These are phyloP conservation scores for Alentia gelatinosa DNA, from an alignment of 2,888 invertebrate species.

Conservation along the genomic window DNA sequence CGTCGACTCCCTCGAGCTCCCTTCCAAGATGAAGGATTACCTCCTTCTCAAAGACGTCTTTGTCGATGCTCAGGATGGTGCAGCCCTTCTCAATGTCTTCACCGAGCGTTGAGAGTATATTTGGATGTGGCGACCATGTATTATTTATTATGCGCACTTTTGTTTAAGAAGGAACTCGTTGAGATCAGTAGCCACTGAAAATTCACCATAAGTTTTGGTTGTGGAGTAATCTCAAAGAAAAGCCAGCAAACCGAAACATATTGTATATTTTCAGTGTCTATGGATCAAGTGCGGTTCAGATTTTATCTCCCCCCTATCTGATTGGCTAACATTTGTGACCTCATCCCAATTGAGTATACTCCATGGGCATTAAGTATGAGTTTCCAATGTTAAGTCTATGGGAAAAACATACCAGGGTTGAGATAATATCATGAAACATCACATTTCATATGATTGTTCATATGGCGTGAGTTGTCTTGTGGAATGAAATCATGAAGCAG, in stretches of 20 bases:
- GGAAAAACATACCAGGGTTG: no score
- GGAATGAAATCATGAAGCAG: no score
- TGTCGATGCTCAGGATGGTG: neutral
- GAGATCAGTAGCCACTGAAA: neutral
- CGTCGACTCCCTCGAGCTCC: neutral
- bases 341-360: no score
- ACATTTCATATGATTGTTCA: no score
- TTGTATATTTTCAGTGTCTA: neutral
- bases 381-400: no score
- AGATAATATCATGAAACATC: no score
- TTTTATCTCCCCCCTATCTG: no score
- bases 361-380: no score
- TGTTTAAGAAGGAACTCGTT: neutral
- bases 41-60: slow-evolving; percentile 40
- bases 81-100: neutral
- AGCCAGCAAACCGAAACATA: neutral
- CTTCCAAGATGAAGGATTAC: slow-evolving; percentile 19
- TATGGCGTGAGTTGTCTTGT: no score
- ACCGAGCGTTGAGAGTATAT: neutral
- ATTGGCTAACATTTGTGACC: no score
- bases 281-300: neutral
- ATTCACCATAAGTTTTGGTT: neutral
- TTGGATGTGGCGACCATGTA: neutral
- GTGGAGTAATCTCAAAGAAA: neutral
- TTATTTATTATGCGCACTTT: neutral